These are phyloP conservation scores for Cheirogaleus major DNA, from an alignment of 2,797 vertebrate genomes.

Conservation along the genomic window DNA sequence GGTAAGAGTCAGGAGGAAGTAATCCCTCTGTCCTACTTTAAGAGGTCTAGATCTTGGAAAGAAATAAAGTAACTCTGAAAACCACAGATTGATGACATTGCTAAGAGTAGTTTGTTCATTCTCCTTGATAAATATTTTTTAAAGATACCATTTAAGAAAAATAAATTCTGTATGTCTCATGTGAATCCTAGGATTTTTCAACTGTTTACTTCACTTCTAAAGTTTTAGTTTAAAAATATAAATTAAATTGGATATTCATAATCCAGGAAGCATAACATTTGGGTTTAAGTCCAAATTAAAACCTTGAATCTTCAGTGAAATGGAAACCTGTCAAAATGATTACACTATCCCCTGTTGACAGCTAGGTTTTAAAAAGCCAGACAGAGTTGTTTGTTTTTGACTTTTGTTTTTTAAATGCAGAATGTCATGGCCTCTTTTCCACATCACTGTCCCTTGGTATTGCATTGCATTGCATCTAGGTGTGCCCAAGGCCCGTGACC, in stretches of 20 bases:
- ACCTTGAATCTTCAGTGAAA: slow-evolving; percentile 16
- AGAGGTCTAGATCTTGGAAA: background rate
- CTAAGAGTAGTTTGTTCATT: background rate
- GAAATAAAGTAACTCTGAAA: background rate
- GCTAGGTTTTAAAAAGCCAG: background rate
- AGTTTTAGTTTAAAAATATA: slow-evolving; percentile 56
- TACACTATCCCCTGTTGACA: background rate
- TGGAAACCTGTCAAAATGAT: slow-evolving; percentile 36
- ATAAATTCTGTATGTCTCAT: background rate
- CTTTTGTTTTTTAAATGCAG: background rate
- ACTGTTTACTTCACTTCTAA: slow-evolving; percentile 39
- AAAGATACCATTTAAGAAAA: slow-evolving; percentile 9
- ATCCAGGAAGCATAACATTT: slow-evolving; percentile 19
- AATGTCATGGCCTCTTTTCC: background rate
- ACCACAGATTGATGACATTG: background rate
- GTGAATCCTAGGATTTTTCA: background rate
- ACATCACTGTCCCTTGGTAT: slow-evolving; percentile 1
- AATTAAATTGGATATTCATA: slow-evolving; percentile 42
- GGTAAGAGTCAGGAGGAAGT: background rate
- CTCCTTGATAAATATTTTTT: background rate
- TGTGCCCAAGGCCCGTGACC: background rate
- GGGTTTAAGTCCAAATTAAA: slow-evolving; percentile 46
- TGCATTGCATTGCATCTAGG: background rate
- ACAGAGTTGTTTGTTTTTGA: background rate
- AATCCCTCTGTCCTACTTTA: background rate